Base-by-base conservation (phyloP, 2,797 vertebrate species). In the Corythornis leucogaster region DNA sequence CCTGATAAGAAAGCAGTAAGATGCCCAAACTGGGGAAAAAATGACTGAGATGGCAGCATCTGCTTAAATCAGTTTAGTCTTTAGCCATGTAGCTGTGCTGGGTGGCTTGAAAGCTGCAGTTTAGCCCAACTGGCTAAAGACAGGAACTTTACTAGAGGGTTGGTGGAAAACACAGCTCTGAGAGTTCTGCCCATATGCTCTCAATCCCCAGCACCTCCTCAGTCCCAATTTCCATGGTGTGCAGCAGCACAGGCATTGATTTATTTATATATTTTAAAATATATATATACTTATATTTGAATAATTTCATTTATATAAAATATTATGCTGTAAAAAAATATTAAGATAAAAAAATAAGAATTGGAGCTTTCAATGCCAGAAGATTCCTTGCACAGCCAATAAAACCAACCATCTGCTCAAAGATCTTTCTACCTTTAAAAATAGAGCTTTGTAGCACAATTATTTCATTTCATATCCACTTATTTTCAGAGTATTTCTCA, bases 221-320 rank as follows among this genome's bases (percentile, higher is more conserved):
- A 0, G 40, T 22, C 17, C 8, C 67, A 46, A 21, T 28, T 40
- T 17, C 35, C 1, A 1, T 17, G 33, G 14, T 9, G 30, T 12
- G n/a, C 54, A 80, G 62, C 20, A 31, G 35, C 67, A 18, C 35
- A 43, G 43, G 7, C 45, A 16, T 4, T 35, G 15, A 30, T 48
- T 20, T 67, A 26, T 38, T 38, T 35, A 35, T 35, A 35, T 35
- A 35, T 35, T 35, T 35, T 5, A 35, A 35, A 35, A 35, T 10
- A 35, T 35, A 35, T 35, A 35, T 35, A 35, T 35, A 38, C 13
- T 38, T 38, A 14, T 38, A 38, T 38, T 38, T 38, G 38, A 38
- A 38, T 6, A 38, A 38, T 14, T 38, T 38, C 38, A 38, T 14
- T 38, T 38, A 38, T 38, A 38, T 38, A 38, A 38, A 38, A 38